Percentiles rank a stretch among this genome's conserved stretches.
Conservation (phyloP, 2,888 invertebrate species). For the Aplocera efformata region DNA sequence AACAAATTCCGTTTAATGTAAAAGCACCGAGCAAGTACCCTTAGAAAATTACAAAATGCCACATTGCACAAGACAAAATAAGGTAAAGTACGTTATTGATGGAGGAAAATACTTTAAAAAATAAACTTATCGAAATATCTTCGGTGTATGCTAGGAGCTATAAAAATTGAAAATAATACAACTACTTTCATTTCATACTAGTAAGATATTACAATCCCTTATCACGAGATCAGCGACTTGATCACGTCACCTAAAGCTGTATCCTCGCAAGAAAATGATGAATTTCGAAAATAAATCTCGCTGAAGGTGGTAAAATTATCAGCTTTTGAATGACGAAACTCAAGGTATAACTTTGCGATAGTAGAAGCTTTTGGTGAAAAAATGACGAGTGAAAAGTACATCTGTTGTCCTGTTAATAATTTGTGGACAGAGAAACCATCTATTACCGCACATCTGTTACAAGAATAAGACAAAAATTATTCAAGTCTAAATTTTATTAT, state of each 20-base stretch:
- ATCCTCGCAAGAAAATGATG: too few relatives aligned
- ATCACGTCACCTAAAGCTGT: conserved; percentile 48
- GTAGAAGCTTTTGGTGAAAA: too few relatives aligned
- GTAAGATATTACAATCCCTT: conserved; percentile 79
- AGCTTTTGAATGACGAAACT: too few relatives aligned
- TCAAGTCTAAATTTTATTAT: too few relatives aligned
- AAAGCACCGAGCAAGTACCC: conserved; percentile 52
- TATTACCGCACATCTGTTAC: too few relatives aligned
- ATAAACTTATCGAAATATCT: conserved; percentile 81
- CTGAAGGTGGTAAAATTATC: too few relatives aligned
- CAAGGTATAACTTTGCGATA: too few relatives aligned
- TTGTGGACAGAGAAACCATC: too few relatives aligned
- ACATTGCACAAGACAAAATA: conserved; percentile 46
- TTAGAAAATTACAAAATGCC: conserved; percentile 41
- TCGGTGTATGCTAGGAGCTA: conserved; percentile 81
- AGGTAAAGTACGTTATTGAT: conserved; percentile 72
- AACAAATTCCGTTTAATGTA: conserved; percentile 38
- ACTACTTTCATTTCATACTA: conserved; percentile 80
- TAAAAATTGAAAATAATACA: conserved; percentile 81
- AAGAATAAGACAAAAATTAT: too few relatives aligned
- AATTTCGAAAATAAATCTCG: too few relatives aligned
- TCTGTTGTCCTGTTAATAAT: too few relatives aligned
- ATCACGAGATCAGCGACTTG: conserved; percentile 79
- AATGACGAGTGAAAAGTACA: too few relatives aligned
- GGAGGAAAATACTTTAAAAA: conserved; percentile 79